Conservation (phyloP, 2,113 vertebrate genomes). For the Scytalopus superciliaris region DNA sequence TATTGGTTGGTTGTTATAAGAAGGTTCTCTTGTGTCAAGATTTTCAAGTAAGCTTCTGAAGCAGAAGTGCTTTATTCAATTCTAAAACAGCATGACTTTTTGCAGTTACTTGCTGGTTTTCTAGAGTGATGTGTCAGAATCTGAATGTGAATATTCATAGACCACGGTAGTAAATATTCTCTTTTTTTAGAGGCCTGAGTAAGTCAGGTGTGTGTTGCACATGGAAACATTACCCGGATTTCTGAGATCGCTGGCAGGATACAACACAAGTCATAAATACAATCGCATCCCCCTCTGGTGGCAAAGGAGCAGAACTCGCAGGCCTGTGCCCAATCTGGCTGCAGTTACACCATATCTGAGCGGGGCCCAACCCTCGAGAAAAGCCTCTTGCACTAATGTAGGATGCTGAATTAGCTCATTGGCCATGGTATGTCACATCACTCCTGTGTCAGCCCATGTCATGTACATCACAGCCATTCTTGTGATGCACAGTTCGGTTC, state of each 20-base stretch:
- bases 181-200: not conserved
- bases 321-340: not conserved
- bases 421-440: not conserved
- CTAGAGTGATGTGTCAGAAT: not conserved
- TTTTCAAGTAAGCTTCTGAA: not conserved
- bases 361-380: not conserved
- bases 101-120: not conserved
- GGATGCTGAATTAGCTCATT: not conserved
- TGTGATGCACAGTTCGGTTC: rapidly evolving
- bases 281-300: constrained; percentile 5
- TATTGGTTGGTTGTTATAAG: not conserved
- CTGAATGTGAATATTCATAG: not conserved
- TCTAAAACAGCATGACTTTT: not conserved
- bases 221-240: not conserved
- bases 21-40: not conserved
- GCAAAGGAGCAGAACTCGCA: not conserved
- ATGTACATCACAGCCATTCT: not conserved
- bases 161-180: not conserved
- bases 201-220: not conserved
- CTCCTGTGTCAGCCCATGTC: not conserved
- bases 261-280: not conserved
- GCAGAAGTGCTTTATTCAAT: not conserved
- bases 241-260: not conserved
- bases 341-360: rapidly evolving
- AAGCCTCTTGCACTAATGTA: rapidly evolving